These are phyloP conservation scores for Micrastur ruficollis DNA, from an alignment of 2,797 vertebrate genomes.

Conservation along the genomic window DNA sequence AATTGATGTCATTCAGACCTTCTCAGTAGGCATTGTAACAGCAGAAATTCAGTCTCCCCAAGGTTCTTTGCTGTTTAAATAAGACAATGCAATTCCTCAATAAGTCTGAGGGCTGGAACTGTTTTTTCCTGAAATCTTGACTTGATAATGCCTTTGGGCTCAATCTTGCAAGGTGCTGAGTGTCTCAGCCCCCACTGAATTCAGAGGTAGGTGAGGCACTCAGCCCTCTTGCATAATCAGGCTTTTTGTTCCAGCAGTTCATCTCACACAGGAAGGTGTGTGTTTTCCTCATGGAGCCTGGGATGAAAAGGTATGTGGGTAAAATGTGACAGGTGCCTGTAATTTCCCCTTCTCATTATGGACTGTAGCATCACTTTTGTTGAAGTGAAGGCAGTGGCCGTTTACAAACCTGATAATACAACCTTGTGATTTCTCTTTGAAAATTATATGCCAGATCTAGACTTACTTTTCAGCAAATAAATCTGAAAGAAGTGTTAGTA, in stretches of 20 bases:
- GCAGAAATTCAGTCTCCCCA: not conserved
- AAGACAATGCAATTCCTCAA: not conserved
- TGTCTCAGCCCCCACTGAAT: not conserved
- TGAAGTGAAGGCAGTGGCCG: not conserved
- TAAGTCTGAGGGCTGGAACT: not conserved
- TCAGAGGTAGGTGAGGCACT: not conserved
- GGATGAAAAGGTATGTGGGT: not conserved
- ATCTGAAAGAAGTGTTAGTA: not conserved
- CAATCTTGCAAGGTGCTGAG: not conserved
- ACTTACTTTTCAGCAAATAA: not conserved
- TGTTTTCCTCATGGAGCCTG: not conserved
- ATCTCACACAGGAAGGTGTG: not conserved
- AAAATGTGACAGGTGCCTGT: not conserved
- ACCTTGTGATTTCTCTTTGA: not conserved
- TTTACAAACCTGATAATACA: not conserved
- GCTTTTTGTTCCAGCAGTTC: not conserved
- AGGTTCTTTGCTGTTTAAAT: not conserved
- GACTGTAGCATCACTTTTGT: not conserved
- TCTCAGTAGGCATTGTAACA: slow-evolving; percentile 24
- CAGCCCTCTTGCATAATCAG: not conserved
- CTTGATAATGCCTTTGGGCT: not conserved
- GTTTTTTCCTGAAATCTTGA: not conserved
- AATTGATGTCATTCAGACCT: slow-evolving; percentile 33
- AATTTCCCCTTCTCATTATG: not conserved
- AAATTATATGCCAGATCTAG: not conserved